Conservation (phyloP, 2,113 vertebrate genomes). For the Grallaria varia region DNA sequence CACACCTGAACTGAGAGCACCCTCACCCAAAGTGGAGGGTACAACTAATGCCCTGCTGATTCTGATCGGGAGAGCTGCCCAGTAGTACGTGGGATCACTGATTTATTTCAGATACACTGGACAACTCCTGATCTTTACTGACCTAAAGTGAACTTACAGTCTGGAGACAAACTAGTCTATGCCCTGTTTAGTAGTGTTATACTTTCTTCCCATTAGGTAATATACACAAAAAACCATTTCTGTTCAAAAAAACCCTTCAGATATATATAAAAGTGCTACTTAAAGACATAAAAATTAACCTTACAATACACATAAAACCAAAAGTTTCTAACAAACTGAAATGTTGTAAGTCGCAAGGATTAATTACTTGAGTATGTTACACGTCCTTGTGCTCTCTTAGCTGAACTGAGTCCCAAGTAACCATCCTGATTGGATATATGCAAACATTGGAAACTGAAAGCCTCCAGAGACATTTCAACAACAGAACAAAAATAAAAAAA, state of each 20-base stretch:
- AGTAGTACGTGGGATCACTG: background rate
- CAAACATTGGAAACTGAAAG: background rate
- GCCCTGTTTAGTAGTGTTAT: background rate
- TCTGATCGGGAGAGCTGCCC: background rate
- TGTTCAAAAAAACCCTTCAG: conserved; percentile 33
- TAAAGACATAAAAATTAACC: conserved; percentile 6
- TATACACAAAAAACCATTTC: background rate
- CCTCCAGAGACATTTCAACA: conserved; percentile 6
- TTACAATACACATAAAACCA: background rate
- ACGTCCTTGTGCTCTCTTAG: background rate
- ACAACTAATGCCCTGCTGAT: conserved; percentile 54
- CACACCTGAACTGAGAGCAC: background rate
- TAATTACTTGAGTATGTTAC: background rate
- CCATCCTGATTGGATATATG: background rate
- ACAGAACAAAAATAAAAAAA: background rate
- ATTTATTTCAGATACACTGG: background rate
- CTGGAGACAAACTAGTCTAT: background rate
- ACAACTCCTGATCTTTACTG: conserved; percentile 40
- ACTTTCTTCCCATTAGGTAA: background rate
- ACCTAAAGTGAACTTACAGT: conserved; percentile 37
- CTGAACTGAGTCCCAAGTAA: conserved; percentile 23
- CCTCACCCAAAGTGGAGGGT: background rate
- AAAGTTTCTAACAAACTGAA: conserved; percentile 33
- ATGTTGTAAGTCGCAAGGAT: conserved; percentile 21
- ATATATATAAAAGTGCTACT: conserved; percentile 55